phyloP scores from a whole-genome alignment of 1,140 invertebrate genomes.

The Hyposmocoma kahamanoa region DNA sequence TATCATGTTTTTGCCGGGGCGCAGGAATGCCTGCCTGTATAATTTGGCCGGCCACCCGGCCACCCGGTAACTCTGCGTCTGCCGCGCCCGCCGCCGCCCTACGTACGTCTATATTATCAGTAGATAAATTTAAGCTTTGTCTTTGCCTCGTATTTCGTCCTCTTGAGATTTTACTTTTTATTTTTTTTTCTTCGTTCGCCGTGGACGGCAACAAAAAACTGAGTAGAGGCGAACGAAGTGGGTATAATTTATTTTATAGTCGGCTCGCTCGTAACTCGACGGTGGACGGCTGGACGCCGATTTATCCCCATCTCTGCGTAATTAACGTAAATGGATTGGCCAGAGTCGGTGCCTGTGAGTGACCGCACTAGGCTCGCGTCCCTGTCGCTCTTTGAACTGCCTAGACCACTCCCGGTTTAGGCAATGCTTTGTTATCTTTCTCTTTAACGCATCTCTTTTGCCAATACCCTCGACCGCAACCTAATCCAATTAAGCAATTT shows the following conservation, averaged over 20 bases:
- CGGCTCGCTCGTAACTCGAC: constrained; percentile 69
- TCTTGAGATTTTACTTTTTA: constrained; percentile 65
- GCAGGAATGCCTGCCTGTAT: constrained; percentile 65
- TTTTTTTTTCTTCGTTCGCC: constrained; percentile 47
- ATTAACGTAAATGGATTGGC: constrained; percentile 73
- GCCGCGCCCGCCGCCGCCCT: constrained; percentile 42
- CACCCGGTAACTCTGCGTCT: constrained; percentile 62
- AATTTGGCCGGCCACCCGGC: constrained; percentile 69
- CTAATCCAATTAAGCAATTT: constrained; percentile 52
- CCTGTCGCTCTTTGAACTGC: constrained; percentile 12
- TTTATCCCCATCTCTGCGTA: constrained; percentile 69
- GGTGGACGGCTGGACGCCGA: constrained; percentile 70
- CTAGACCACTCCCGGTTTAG: constrained; percentile 31
- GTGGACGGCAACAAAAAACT: constrained; percentile 67
- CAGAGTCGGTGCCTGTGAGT: constrained; percentile 48
- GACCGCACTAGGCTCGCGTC: constrained; percentile 22
- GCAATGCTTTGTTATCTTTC: constrained; percentile 8
- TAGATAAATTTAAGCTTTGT: constrained; percentile 73
- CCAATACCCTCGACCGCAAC: neutral
- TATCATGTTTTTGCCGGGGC: constrained; percentile 63
- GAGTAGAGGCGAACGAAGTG: constrained; percentile 69
- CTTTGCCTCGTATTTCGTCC: constrained; percentile 72
- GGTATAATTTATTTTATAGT: constrained; percentile 74
- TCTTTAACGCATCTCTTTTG: constrained; percentile 9
- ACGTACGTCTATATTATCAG: constrained; percentile 71